Evolutionary conservation across 2,888 invertebrate species (phyloP).

Genomic region (Pasiphila rectangulata): DNA sequence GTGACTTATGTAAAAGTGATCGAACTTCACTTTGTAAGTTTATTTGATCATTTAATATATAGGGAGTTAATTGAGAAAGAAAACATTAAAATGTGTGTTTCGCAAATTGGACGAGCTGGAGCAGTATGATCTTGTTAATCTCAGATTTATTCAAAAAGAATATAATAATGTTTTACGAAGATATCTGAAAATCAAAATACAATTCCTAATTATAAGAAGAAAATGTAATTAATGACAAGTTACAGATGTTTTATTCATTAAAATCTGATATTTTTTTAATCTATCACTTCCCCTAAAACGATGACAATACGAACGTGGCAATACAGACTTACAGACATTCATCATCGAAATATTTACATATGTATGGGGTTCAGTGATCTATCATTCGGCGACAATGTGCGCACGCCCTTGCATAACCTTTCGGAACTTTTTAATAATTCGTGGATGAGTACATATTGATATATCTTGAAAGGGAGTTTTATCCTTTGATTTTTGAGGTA

Average conservation of each 20-base stretch:
- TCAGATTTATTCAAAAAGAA: too few relatives aligned
- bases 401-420: slow-evolving; percentile 56
- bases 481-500: background rate
- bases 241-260: slow-evolving; percentile 25
- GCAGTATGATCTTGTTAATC: too few relatives aligned
- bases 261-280: slow-evolving; percentile 31
- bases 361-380: slow-evolving; percentile 70
- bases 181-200: too few relatives aligned
- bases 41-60: too few relatives aligned
- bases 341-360: slow-evolving; percentile 66
- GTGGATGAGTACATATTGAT: slow-evolving; percentile 14
- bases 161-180: too few relatives aligned
- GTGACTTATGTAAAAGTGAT: too few relatives aligned
- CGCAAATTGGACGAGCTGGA: too few relatives aligned
- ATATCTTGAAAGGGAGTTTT: slow-evolving; percentile 1
- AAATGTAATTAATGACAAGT: slow-evolving; percentile 31
- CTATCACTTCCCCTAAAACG: slow-evolving; percentile 40
- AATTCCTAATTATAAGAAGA: too few relatives aligned
- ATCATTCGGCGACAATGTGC: slow-evolving; percentile 67
- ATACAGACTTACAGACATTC: slow-evolving; percentile 40
- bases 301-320: slow-evolving; percentile 40
- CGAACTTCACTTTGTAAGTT: too few relatives aligned
- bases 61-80: too few relatives aligned
- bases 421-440: slow-evolving; percentile 36
- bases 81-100: too few relatives aligned